Evolutionary conservation across 1,140 invertebrate species (phyloP).

Genomic region (Psix sp.): DNA sequence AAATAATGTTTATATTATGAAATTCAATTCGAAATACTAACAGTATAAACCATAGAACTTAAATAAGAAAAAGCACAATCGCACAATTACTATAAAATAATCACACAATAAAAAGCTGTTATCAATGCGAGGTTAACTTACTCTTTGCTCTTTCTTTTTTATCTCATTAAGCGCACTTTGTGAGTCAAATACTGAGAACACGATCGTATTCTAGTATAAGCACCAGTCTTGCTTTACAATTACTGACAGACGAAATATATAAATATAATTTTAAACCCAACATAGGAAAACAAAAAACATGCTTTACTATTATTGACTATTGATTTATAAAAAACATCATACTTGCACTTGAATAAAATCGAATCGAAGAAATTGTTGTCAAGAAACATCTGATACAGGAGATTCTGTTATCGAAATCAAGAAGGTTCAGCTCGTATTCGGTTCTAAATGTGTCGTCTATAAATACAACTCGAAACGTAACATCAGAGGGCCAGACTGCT

Average conservation of each 20-base stretch:
- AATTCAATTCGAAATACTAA: too few relatives aligned
- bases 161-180: constrained; percentile 31
- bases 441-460: constrained; percentile 75
- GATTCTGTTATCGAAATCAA: constrained; percentile 66
- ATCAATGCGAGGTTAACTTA: constrained; percentile 36
- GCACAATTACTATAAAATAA: background rate
- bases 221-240: too few relatives aligned
- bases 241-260: background rate
- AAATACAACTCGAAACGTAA: constrained; percentile 64
- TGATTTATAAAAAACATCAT: too few relatives aligned
- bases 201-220: constrained; percentile 1
- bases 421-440: constrained; percentile 63
- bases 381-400: background rate
- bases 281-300: background rate
- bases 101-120: constrained; percentile 10
- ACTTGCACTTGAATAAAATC: too few relatives aligned
- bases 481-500: constrained; percentile 17
- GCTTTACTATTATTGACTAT: too few relatives aligned
- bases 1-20: too few relatives aligned
- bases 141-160: constrained; percentile 32
- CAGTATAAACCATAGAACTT: too few relatives aligned
- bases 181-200: constrained; percentile 20
- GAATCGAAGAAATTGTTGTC: background rate
- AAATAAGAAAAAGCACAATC: too few relatives aligned
- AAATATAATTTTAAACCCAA: background rate